Evolutionary conservation across 2,888 invertebrate species (phyloP).

Genomic region (Drosophila falleni): DNA sequence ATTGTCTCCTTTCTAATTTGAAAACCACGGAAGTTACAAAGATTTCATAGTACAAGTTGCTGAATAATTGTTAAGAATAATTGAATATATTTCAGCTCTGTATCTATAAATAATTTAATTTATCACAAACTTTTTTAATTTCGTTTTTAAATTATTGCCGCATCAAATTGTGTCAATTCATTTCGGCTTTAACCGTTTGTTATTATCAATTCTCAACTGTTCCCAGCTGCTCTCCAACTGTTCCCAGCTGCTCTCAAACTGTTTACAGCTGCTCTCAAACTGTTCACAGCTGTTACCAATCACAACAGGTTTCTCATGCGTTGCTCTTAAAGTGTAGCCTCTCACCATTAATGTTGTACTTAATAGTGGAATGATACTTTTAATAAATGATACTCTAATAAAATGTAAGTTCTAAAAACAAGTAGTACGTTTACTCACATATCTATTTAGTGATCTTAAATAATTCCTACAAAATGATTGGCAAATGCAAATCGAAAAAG

Average conservation of each 20-base stretch:
- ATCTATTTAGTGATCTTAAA: too few species aligned
- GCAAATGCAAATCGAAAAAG: too few species aligned
- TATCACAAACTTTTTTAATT: neutral
- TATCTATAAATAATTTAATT: neutral
- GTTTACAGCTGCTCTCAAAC: constrained; percentile 9
- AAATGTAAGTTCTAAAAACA: too few species aligned
- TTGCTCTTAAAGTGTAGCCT: constrained; percentile 3
- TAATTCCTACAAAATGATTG: too few species aligned
- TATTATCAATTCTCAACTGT: neutral
- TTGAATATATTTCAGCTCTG: neutral
- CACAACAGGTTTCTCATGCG: constrained; percentile 23
- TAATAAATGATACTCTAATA: neutral
- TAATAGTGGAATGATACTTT: constrained; percentile 16
- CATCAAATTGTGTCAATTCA: constrained; percentile 8
- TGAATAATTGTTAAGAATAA: neutral
- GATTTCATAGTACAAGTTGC: constrained; percentile 10
- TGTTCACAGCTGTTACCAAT: constrained; percentile 14
- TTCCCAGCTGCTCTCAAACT: constrained; percentile 14
- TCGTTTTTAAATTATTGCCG: neutral
- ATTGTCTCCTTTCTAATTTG: constrained; percentile 31
- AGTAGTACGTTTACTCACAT: too few species aligned
- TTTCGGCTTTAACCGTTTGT: neutral
- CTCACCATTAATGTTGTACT: neutral
- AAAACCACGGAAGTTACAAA: constrained; percentile 1
- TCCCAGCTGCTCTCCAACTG: constrained; percentile 10